These are phyloP conservation scores for Pocillopora grandis DNA, from an alignment of 92 coral and sea anemone genomes.

Conservation along the genomic window DNA sequence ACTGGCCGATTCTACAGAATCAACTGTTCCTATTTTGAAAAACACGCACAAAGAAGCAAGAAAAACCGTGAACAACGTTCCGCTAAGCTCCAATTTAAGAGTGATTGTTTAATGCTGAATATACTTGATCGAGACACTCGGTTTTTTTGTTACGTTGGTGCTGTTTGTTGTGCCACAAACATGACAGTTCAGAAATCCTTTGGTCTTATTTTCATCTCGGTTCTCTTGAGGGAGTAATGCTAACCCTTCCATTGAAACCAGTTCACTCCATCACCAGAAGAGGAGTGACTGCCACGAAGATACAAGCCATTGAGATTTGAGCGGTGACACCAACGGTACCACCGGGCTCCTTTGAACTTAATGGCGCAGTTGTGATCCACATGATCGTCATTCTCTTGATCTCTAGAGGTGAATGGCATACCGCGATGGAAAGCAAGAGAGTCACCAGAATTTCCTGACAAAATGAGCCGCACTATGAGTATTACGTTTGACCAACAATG, in stretches of 20 bases:
- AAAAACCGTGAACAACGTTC: too few species aligned
- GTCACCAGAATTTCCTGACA: constrained; percentile 12
- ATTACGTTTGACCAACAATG: too few species aligned
- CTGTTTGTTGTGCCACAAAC: too few species aligned
- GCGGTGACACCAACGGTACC: background rate
- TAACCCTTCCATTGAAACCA: constrained; percentile 72
- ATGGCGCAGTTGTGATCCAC: background rate
- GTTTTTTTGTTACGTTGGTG: too few species aligned
- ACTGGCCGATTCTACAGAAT: too few species aligned
- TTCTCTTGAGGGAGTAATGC: too few species aligned
- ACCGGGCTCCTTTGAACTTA: background rate
- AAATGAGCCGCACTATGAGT: background rate
- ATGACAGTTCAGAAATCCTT: background rate
- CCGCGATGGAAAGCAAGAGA: constrained; percentile 44
- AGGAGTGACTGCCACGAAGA: constrained; percentile 36
- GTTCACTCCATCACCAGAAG: background rate
- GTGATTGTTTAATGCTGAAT: too few species aligned
- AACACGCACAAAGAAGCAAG: too few species aligned
- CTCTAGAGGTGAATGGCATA: background rate
- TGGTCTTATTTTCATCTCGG: too few species aligned
- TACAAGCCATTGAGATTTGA: background rate
- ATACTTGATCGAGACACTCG: too few species aligned
- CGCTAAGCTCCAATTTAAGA: too few species aligned
- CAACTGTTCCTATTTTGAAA: too few species aligned
- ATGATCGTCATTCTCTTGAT: background rate